These are phyloP conservation scores for Anastrepha obliqua DNA, from an alignment of 1,140 invertebrate species.

Conservation along the genomic window DNA sequence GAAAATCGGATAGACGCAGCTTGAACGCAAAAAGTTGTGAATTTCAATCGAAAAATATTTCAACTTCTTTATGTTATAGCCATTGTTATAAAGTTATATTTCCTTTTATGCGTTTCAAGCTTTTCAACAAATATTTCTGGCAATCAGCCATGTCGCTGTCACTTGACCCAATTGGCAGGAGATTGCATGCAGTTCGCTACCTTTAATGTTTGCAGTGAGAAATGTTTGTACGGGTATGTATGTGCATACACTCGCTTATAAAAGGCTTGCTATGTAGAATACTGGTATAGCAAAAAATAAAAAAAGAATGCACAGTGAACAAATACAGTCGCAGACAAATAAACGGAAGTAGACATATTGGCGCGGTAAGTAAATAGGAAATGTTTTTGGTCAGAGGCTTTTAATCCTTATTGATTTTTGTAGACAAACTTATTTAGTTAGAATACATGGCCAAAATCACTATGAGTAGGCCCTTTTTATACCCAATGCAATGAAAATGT, in stretches of 20 bases:
- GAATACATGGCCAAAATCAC: not conserved
- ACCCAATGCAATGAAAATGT: not conserved
- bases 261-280: not conserved
- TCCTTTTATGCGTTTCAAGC: conserved; percentile 13
- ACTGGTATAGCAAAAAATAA: not conserved
- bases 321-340: not conserved
- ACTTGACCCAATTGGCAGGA: conserved; percentile 57
- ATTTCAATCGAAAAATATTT: conserved; percentile 47
- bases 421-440: conserved; percentile 1
- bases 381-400: conserved; percentile 44
- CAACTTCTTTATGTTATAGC: conserved; percentile 23
- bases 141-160: conserved; percentile 55
- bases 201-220: conserved; percentile 24
- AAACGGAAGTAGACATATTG: conserved; percentile 50
- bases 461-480: too few species aligned
- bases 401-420: conserved; percentile 47
- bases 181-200: not conserved
- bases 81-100: conserved; percentile 32
- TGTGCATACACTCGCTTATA: not conserved
- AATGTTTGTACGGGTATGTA: not conserved
- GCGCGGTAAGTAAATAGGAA: conserved; percentile 41
- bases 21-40: conserved; percentile 8
- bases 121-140: conserved; percentile 47
- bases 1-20: conserved; percentile 20
- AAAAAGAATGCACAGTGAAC: not conserved